phyloP scores from a whole-genome alignment of 2,113 vertebrate species.

The Nerophis ophidion region DNA sequence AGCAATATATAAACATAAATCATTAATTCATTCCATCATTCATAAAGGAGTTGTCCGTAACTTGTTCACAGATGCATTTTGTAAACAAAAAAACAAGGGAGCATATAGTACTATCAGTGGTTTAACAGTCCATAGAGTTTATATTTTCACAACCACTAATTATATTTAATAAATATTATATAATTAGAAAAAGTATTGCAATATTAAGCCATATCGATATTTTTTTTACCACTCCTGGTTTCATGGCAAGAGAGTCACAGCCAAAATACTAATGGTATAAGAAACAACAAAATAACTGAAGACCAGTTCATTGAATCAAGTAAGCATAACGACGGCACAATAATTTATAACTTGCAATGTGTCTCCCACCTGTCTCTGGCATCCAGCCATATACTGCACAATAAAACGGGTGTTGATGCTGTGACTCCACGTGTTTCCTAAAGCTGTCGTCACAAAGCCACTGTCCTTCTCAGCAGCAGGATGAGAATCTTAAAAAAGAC shows the following conservation, averaged over 20 bases:
- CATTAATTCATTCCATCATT: no score
- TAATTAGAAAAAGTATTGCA: no score
- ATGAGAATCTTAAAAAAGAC: not conserved
- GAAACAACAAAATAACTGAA: not conserved
- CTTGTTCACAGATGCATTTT: no score
- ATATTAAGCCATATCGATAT: no score
- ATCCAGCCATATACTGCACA: constrained; percentile 67
- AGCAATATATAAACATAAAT: no score
- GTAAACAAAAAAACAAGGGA: no score
- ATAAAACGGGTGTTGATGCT: constrained; percentile 79
- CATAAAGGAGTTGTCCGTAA: no score
- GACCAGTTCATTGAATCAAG: not conserved
- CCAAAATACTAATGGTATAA: not conserved
- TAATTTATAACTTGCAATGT: not conserved
- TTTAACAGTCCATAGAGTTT: no score
- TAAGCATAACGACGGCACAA: not conserved
- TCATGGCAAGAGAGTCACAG: not conserved
- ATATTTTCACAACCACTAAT: no score
- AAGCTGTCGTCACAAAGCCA: constrained; percentile 72
- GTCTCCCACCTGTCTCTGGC: constrained; percentile 72
- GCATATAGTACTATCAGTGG: no score
- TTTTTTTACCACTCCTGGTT: no score
- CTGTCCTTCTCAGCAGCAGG: constrained; percentile 32
- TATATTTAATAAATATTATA: no score
- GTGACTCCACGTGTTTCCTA: constrained; percentile 84